Base-by-base conservation (phyloP, 2,888 invertebrate genomes). In the Dendrolimus houi region DNA sequence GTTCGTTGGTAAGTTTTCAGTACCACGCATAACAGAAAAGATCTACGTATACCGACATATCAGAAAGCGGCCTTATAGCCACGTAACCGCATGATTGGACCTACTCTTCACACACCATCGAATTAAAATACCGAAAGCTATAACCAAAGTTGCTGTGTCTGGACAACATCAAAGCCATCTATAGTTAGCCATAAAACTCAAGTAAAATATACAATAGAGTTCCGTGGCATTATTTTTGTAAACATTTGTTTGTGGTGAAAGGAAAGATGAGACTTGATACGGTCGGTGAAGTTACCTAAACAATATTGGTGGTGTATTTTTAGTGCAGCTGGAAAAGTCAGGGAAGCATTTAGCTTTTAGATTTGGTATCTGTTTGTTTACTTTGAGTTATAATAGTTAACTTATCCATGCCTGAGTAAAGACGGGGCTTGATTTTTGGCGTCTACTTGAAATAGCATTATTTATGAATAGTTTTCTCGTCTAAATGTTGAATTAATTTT, bases 111-210 rank as follows among this genome's bases (percentile, higher is more conserved):
- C 29, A 29, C 29, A 29, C 29, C 70, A 66, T 71, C 72, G 68
- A 76, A 79, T 79, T 79, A 77, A 77, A 79, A 77, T 74, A 72
- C 75, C 77, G 61, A 69, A 67, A 65, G 72, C 67, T 71, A 64
- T 69, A 77, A 76, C 72, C 67, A 69, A 68, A 63, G 61, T 58
- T 41, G 56, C 52, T 53, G 42, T 42, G 40, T 78, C 79, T 79
- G 79, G 75, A 64, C 66, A 73, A 63, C 65, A 67, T 79, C 78
- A 74, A 59, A 54, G 58, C 59, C 56, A 60, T 65, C 68, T 71
- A 67, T 62, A 64, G 60, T 60, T 62, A 63, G 64, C 64, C 65
- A 69, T 71, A 70, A 71, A 74, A 70, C 66, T 55, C 56, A 66
- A 66, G 60, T 59, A 52, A 14, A 52, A 12, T 54, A 54, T 14